phyloP scores from a whole-genome alignment of 2,113 vertebrate genomes.

The Pycnonotus jocosus region DNA sequence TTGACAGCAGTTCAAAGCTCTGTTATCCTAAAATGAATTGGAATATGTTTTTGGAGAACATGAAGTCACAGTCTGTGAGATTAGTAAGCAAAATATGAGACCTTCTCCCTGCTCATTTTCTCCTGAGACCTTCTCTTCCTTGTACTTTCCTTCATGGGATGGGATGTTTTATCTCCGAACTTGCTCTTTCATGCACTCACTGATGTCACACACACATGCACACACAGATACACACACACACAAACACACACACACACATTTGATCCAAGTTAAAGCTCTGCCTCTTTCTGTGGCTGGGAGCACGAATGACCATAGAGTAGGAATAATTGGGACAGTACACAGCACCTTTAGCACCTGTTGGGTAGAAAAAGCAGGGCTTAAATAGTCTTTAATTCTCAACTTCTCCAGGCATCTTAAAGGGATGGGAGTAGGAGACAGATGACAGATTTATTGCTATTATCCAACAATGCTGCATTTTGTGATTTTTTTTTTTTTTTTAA shows the following conservation, averaged over 20 bases:
- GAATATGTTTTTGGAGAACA: background rate
- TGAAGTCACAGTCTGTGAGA: background rate
- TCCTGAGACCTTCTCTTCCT: background rate
- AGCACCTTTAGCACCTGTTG: background rate
- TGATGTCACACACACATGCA: background rate
- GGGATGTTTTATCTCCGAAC: background rate
- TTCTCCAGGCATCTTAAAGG: background rate
- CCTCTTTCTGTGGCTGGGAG: rapidly evolving
- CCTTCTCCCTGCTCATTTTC: background rate
- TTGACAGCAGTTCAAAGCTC: background rate
- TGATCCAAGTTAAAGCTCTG: background rate
- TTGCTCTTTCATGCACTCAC: background rate
- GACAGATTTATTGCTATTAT: background rate
- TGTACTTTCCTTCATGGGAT: background rate
- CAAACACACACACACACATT: background rate
- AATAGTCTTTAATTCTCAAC: background rate
- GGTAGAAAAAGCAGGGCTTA: background rate
- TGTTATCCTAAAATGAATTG: background rate
- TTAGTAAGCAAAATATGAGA: background rate
- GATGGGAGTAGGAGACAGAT: rapidly evolving
- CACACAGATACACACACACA: background rate
- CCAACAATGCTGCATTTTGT: background rate
- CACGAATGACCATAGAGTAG: background rate
- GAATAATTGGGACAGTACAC: background rate
- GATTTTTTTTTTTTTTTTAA: background rate